Conservation (phyloP, 1,140 invertebrate species). For the Bemisia tabaci region DNA sequence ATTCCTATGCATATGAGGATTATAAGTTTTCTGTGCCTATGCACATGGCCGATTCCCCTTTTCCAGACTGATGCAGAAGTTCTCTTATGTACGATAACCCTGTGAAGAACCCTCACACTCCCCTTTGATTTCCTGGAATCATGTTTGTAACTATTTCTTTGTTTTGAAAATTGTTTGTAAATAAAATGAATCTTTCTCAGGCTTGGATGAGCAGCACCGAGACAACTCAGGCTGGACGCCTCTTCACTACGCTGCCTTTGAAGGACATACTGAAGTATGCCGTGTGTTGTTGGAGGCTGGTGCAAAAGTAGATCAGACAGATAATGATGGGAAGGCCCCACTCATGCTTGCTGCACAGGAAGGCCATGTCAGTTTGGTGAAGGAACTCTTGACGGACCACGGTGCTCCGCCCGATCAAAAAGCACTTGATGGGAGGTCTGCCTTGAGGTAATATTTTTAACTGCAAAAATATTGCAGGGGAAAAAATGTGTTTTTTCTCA, state of each 20-base stretch:
- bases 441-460: constrained; percentile 47
- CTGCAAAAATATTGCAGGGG: background rate
- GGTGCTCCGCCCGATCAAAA: constrained; percentile 71
- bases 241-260: constrained; percentile 82
- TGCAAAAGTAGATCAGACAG: constrained; percentile 76
- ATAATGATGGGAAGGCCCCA: constrained; percentile 88
- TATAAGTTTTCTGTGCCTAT: too few relatives aligned
- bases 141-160: too few relatives aligned
- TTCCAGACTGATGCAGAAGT: too few relatives aligned
- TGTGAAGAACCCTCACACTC: too few relatives aligned
- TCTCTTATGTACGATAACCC: too few relatives aligned
- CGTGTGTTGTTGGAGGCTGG: constrained; percentile 79
- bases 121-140: too few relatives aligned
- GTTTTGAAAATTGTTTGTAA: too few relatives aligned
- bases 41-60: too few relatives aligned
- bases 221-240: constrained; percentile 91
- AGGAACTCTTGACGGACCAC: constrained; percentile 54
- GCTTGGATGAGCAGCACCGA: constrained; percentile 78
- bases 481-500: background rate
- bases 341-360: constrained; percentile 80
- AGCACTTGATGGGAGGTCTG: constrained; percentile 87
- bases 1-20: too few relatives aligned
- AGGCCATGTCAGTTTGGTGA: constrained; percentile 59
- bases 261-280: constrained; percentile 79
- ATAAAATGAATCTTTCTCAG: too few relatives aligned